phyloP scores from a whole-genome alignment of 2,888 invertebrate species.

The Sicus ferrugineus region DNA sequence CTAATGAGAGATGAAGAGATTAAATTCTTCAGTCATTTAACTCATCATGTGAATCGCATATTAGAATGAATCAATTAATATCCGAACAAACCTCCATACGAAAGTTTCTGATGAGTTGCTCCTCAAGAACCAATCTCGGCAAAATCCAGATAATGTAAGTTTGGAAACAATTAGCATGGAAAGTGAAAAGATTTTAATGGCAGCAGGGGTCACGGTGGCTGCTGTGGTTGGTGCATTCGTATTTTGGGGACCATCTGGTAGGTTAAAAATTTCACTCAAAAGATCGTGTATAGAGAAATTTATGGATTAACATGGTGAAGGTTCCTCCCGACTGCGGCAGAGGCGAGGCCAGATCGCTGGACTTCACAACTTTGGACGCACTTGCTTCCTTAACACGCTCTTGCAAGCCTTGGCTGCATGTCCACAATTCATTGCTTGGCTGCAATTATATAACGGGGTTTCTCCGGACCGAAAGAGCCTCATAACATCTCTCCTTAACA shows the following conservation, averaged over 20 bases:
- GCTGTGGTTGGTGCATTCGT: slow-evolving; percentile 85
- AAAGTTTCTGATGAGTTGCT: too few relatives aligned
- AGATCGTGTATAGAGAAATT: slow-evolving; percentile 1
- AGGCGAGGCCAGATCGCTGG: slow-evolving; percentile 81
- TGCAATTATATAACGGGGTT: slow-evolving; percentile 71
- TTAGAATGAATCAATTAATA: too few relatives aligned
- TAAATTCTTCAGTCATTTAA: too few relatives aligned
- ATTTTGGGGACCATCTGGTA: slow-evolving; percentile 73
- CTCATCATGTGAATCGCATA: too few relatives aligned
- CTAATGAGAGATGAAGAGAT: too few relatives aligned
- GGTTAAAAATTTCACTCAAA: slow-evolving; percentile 30
- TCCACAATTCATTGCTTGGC: slow-evolving; percentile 84
- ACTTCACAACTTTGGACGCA: slow-evolving; percentile 88
- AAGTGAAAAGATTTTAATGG: slow-evolving; percentile 79
- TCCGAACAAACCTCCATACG: too few relatives aligned
- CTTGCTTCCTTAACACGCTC: slow-evolving; percentile 91
- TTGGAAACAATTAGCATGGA: slow-evolving; percentile 52
- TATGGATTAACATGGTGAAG: slow-evolving; percentile 36
- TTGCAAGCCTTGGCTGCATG: slow-evolving; percentile 90
- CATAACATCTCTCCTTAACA: slow-evolving; percentile 76
- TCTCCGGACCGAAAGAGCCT: slow-evolving; percentile 74
- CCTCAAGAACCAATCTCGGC: too few relatives aligned
- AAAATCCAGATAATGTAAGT: slow-evolving; percentile 16
- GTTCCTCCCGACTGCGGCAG: slow-evolving; percentile 68
- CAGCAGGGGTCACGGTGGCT: slow-evolving; percentile 80